These are phyloP conservation scores for Cydia pomonella DNA, from an alignment of 1,140 invertebrate species.

Conservation along the genomic window DNA sequence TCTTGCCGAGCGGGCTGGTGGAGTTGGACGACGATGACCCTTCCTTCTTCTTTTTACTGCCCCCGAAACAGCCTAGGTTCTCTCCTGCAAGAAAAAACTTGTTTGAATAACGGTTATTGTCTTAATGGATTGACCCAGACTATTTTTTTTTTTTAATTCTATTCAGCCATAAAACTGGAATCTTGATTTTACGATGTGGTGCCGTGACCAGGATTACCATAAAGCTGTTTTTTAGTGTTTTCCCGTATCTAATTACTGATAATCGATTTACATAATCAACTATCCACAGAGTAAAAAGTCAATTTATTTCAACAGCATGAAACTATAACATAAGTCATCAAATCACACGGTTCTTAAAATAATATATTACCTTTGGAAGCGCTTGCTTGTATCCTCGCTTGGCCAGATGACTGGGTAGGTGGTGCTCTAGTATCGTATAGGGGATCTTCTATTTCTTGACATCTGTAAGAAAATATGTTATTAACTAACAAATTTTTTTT, in stretches of 20 bases:
- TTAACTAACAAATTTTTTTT: not conserved
- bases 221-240: too few species aligned
- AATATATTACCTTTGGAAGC: conserved; percentile 88
- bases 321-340: too few species aligned
- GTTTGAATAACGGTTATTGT: conserved; percentile 21
- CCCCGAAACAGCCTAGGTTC: conserved; percentile 96
- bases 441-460: conserved; percentile 98
- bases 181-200: not conserved
- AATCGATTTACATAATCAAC: too few species aligned
- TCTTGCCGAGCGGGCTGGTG: conserved; percentile 79
- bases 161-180: not conserved
- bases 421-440: conserved; percentile 95
- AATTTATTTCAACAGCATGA: too few species aligned
- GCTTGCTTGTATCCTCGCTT: conserved; percentile 79
- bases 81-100: conserved; percentile 84
- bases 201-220: conserved; percentile 16
- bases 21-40: conserved; percentile 81
- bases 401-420: conserved; percentile 83
- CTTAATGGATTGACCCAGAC: too few species aligned
- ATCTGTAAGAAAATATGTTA: conserved; percentile 75
- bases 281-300: too few species aligned
- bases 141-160: conserved; percentile 1
- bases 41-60: conserved; percentile 97
- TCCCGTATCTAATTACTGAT: too few species aligned
- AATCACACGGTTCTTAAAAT: too few species aligned